Evolutionary conservation across 2,888 invertebrate genomes (phyloP), one percentile per base, ranked within the genome.

Genomic region (Synanthedon myopaeformis): DNA sequence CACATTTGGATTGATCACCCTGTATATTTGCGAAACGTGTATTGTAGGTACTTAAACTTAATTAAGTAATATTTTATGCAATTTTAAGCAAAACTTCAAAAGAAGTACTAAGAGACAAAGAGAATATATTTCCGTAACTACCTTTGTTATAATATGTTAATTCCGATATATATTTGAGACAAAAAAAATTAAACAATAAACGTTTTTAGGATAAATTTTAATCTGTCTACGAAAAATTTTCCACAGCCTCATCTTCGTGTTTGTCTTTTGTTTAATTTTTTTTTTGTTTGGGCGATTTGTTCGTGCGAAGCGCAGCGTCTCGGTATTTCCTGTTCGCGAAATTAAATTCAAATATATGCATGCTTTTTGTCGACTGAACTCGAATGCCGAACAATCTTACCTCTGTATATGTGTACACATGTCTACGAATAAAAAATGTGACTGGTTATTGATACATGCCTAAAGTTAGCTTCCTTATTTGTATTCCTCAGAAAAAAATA

Each of bases 321-420:
- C 63, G 71, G 73, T 79, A 82, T 82, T 86, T 85, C 84, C 84
- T 85, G 83, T 79, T 83, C 59, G 75, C 71, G 58, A 79, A 82
- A 81, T 79, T 73, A 73, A 73, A 86, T 84, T 82, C 76, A 82
- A 85, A 84, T 84, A 61, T 83, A 84, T 86, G 77, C 84, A 80
- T 79, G 76, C 73, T 82, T 82, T 82, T 84, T 83, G 80, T 76
- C 72, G 76, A 77, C 73, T 69, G 35, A 35, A 35, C 35, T 35
- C 35, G 35, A 35, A 35, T 35, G 35, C 50, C 53, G 51, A 51
- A 17, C 28, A 51, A 54, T 13, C 45, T n/a, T 45, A 45, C 45
- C n/a, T 14, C 6, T 45, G 45, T 45, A 45, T n/a, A 14, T 45
- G 14, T 45, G 13, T 45, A 45, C n/a, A 45, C 45, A 45, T 14